Conservation (phyloP, 2,113 vertebrate species). For the Chamaetylas fuelleborni region DNA sequence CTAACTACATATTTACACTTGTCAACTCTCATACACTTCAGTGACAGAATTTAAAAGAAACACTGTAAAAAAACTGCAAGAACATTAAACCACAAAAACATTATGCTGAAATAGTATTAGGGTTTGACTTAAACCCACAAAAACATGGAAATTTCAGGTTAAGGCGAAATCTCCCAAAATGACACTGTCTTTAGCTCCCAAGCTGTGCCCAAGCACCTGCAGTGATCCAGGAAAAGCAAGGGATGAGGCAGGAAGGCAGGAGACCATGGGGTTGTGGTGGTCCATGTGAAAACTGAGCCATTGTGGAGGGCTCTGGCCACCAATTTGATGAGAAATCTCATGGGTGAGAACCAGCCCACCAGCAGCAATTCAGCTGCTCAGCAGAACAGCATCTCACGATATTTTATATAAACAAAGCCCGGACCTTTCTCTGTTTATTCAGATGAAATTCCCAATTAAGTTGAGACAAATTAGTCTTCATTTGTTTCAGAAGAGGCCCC, state of each 20-base stretch:
- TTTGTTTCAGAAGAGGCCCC: neutral
- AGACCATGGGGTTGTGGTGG: accelerated
- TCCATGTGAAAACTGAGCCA: neutral
- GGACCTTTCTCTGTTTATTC: neutral
- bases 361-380: neutral
- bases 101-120: neutral
- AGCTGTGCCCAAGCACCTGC: neutral
- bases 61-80: constrained; percentile 60
- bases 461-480: constrained; percentile 4
- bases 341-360: accelerated
- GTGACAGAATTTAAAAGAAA: constrained; percentile 77
- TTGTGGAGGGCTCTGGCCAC: neutral
- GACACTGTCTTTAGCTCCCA: neutral
- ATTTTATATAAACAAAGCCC: neutral
- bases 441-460: constrained; percentile 13
- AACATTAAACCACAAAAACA: constrained; percentile 61
- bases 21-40: constrained; percentile 72
- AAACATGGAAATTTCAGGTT: constrained; percentile 20
- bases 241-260: neutral
- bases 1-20: constrained; percentile 80
- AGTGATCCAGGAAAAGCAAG: neutral
- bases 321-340: neutral
- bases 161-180: neutral
- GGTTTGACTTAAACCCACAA: constrained; percentile 49
- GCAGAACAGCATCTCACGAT: neutral